A percentile compares a stretch with the other conserved stretches of the same genome.
phyloP scores from a whole-genome alignment of 1,140 invertebrate species.

The Drosophila burlai region DNA sequence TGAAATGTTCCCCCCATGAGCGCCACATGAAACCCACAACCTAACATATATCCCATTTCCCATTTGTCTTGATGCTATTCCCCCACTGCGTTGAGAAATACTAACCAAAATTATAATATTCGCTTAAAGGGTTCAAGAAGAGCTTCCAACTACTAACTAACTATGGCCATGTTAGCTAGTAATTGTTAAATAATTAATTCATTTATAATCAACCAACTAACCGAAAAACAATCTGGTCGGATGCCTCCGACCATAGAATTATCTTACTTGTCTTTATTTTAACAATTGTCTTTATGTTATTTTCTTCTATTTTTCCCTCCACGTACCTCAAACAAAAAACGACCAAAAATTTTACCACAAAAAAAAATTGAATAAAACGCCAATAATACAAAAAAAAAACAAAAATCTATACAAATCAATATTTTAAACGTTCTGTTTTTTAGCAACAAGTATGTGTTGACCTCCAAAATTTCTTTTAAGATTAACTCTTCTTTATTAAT shows the following conservation, averaged over 20 bases:
- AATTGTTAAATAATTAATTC: neutral
- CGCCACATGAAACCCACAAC: neutral
- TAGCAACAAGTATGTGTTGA: slow-evolving; percentile 22
- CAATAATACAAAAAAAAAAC: neutral
- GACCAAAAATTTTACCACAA: slow-evolving; percentile 5
- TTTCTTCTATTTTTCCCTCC: slow-evolving; percentile 22
- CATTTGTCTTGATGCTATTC: neutral
- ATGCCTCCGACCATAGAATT: slow-evolving; percentile 2
- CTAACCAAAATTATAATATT: slow-evolving; percentile 4
- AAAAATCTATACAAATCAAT: slow-evolving; percentile 13
- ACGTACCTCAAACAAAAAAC: slow-evolving; percentile 11
- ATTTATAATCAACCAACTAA: neutral
- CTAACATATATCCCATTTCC: neutral
- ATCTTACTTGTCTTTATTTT: slow-evolving; percentile 11
- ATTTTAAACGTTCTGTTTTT: slow-evolving; percentile 10
- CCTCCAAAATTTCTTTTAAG: slow-evolving; percentile 8
- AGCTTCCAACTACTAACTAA: neutral
- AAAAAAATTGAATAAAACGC: slow-evolving; percentile 3
- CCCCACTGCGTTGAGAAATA: neutral
- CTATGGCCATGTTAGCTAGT: slow-evolving; percentile 6
- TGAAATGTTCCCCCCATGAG: neutral
- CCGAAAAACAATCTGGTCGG: slow-evolving; percentile 4
- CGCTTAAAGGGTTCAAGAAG: neutral
- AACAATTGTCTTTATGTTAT: slow-evolving; percentile 20
- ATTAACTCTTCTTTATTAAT: slow-evolving; percentile 7